These are phyloP conservation scores for Rapana venosa DNA, from an alignment of 2,888 invertebrate genomes.

Conservation along the genomic window DNA sequence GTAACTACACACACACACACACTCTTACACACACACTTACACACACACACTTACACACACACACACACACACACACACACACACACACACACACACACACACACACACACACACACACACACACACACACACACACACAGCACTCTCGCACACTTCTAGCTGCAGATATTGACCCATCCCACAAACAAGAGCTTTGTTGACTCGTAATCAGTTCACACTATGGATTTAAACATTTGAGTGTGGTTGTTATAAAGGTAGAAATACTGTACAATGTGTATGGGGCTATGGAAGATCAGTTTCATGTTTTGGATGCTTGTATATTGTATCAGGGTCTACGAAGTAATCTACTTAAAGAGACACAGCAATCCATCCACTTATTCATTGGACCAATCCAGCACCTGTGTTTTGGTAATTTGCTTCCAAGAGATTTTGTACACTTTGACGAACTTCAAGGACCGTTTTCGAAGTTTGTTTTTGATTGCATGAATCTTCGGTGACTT, in stretches of 20 bases:
- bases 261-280: no score
- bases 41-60: slow-evolving; percentile 21
- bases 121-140: background rate
- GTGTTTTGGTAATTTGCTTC: no score
- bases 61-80: background rate
- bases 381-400: no score
- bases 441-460: no score
- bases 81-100: background rate
- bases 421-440: no score
- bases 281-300: no score
- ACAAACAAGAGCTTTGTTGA: background rate
- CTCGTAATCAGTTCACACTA: background rate
- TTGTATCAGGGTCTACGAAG: no score
- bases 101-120: background rate
- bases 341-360: no score
- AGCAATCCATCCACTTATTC: no score
- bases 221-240: background rate
- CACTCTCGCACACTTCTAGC: background rate
- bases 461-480: no score
- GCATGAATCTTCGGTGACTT: no score
- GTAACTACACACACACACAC: background rate
- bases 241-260: background rate
- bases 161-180: background rate
- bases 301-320: no score
- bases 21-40: background rate